phyloP scores from a whole-genome alignment of 2,113 vertebrate species.

The Copsychus sechellarum region DNA sequence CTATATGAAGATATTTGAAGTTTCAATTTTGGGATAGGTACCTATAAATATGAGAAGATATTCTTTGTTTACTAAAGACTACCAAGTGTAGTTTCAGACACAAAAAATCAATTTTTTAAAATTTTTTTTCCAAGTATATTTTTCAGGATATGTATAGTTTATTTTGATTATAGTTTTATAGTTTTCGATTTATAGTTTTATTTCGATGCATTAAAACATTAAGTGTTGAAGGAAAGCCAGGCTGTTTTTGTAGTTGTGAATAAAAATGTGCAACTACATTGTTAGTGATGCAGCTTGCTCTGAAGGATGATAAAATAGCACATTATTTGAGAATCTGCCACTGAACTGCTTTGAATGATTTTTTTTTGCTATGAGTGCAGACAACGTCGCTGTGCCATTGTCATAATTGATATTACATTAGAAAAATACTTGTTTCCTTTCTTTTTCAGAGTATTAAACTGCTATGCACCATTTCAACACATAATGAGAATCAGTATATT shows the following conservation, averaged over 20 bases:
- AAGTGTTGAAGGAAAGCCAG: background rate
- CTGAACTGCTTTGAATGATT: background rate
- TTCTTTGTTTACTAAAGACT: background rate
- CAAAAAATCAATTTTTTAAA: background rate
- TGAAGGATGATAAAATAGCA: background rate
- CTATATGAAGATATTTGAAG: background rate
- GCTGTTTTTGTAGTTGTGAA: background rate
- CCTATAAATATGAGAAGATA: background rate
- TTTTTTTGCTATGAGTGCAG: background rate
- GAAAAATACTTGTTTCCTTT: background rate
- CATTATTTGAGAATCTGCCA: background rate
- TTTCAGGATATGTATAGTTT: background rate
- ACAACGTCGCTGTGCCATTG: background rate
- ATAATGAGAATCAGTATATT: background rate
- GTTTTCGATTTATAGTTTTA: no score
- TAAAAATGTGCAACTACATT: background rate
- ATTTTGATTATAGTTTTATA: no score
- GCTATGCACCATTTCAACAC: background rate
- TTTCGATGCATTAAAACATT: background rate
- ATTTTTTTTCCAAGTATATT: background rate
- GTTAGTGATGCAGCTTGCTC: background rate
- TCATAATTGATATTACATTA: background rate
- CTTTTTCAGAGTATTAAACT: background rate
- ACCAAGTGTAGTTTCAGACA: fast-evolving
- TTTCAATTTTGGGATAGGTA: background rate